These are phyloP conservation scores for Plecotus auritus DNA, from an alignment of 2,113 vertebrate genomes.

Conservation along the genomic window DNA sequence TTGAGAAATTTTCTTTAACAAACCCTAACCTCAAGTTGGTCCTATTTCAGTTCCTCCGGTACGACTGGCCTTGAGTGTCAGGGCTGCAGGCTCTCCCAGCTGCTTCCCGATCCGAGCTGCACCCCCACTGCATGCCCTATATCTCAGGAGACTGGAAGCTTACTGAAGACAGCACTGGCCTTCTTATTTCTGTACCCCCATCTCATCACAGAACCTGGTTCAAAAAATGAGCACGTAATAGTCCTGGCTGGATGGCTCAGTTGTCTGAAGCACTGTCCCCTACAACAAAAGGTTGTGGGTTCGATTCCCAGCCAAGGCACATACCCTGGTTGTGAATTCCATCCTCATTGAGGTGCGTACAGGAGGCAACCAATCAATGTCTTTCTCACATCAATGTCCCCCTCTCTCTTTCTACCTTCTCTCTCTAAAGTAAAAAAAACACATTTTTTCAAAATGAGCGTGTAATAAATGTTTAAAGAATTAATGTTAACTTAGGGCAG, in stretches of 20 bases:
- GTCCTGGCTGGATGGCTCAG: neutral
- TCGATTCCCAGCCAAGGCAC: neutral
- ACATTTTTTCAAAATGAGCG: neutral
- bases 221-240: fast-evolving
- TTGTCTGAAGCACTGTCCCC: neutral
- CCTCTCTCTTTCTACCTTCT: neutral
- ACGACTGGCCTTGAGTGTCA: neutral
- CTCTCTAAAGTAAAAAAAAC: neutral
- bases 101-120: neutral
- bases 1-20: neutral
- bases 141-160: neutral
- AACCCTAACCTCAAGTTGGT: neutral
- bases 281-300: neutral
- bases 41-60: neutral
- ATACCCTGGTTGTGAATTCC: neutral
- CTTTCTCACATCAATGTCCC: neutral
- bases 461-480: neutral
- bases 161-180: neutral
- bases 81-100: too few species aligned
- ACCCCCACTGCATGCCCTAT: fast-evolving
- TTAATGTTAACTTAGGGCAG: neutral
- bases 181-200: neutral
- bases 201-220: neutral
- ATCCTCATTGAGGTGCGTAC: neutral
- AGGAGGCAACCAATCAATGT: neutral